These are phyloP conservation scores for Antechinus flavipes DNA, from an alignment of 2,113 vertebrate genomes.

Conservation along the genomic window DNA sequence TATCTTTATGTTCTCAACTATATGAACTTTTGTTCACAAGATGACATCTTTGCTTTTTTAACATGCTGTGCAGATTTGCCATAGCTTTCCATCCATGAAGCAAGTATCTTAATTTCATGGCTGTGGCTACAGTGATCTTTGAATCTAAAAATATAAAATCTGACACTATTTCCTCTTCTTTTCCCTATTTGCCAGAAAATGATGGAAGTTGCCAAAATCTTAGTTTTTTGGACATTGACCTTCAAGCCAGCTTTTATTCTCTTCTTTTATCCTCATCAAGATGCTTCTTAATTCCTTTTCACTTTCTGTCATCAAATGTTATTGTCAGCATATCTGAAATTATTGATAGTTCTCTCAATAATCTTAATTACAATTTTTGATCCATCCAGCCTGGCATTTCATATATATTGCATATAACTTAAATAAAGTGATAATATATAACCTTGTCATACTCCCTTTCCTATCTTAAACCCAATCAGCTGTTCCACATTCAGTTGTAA, in stretches of 20 bases:
- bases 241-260: not conserved
- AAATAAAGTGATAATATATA: not conserved
- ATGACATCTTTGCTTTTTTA: not conserved
- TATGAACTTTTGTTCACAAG: not conserved
- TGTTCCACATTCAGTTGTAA: not conserved
- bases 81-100: not conserved
- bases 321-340: not conserved
- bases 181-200: not conserved
- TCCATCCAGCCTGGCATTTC: not conserved
- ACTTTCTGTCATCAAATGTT: not conserved
- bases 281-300: not conserved
- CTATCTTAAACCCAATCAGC: not conserved
- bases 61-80: not conserved
- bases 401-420: not conserved
- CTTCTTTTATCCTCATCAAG: too few relatives aligned
- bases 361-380: not conserved
- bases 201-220: not conserved
- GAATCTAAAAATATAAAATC: not conserved
- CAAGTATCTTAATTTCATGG: not conserved
- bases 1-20: not conserved
- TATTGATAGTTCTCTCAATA: not conserved
- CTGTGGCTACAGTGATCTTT: not conserved
- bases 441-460: not conserved
- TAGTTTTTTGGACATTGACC: not conserved
- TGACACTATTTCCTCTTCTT: not conserved